phyloP scores from a whole-genome alignment of 1,140 invertebrate species.

The Achroia grisella region DNA sequence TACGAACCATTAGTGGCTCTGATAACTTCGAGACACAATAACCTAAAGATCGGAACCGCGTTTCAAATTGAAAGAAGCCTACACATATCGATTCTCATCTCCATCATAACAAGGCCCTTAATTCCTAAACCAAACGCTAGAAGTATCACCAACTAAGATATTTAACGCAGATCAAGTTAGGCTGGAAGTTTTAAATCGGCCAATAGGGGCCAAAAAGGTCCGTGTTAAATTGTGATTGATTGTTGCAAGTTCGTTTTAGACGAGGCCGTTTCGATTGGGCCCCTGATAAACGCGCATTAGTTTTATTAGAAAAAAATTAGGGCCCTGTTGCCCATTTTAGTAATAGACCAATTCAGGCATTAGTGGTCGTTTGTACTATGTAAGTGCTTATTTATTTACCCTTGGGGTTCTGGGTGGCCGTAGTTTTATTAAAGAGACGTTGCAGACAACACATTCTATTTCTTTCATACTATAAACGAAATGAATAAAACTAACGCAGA shows the following conservation, averaged over 20 bases:
- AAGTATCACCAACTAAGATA: neutral
- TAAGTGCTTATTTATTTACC: neutral
- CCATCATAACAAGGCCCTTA: slow-evolving; percentile 4
- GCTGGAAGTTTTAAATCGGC: slow-evolving; percentile 25
- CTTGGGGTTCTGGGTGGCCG: too few relatives aligned
- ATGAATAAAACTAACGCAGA: too few relatives aligned
- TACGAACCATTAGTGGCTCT: slow-evolving; percentile 1
- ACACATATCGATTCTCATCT: slow-evolving; percentile 4
- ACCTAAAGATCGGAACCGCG: slow-evolving; percentile 9
- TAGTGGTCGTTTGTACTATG: neutral
- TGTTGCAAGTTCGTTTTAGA: slow-evolving; percentile 15
- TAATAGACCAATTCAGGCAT: neutral
- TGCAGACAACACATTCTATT: too few relatives aligned
- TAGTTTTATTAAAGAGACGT: too few relatives aligned
- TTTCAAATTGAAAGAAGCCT: slow-evolving; percentile 7
- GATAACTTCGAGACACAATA: slow-evolving; percentile 3
- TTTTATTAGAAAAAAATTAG: slow-evolving; percentile 47
- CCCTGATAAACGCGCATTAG: slow-evolving; percentile 49
- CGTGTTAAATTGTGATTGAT: slow-evolving; percentile 58
- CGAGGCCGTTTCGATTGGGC: slow-evolving; percentile 45
- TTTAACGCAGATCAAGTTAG: slow-evolving; percentile 12
- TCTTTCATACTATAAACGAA: too few relatives aligned
- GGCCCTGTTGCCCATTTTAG: neutral
- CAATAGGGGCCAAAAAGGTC: slow-evolving; percentile 28
- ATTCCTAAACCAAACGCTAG: neutral